Base-by-base conservation (phyloP, 1,140 invertebrate genomes). In the Drosophila pandora region DNA sequence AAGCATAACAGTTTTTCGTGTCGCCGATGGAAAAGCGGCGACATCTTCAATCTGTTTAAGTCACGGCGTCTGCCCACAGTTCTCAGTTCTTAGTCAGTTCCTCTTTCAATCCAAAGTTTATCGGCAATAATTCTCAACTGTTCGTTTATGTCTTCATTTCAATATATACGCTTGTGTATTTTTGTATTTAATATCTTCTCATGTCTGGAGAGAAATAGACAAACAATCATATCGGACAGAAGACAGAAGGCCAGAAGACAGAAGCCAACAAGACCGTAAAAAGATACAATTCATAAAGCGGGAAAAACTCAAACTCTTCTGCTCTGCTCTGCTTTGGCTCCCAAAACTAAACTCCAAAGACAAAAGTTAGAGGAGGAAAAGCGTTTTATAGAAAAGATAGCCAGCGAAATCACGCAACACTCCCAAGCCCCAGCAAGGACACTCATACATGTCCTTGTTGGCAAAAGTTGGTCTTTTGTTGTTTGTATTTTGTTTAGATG, bases 211-310 rank as follows among this genome's bases (percentile, higher is more conserved):
- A 45, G 41, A 63, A 53, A 78, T 41, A 69, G 74, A 78, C 76
- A 82, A 82, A 83, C 79, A 83, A 70, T 81, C 74, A 87, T 85
- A 85, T 78, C 81, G 54, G 34, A 70, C 34, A 69, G 55, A 58
- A 76, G 28, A 63, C 68, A 59, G 62, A 61, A 61, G 47, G 30
- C 39, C 43, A 64, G 34, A 32, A 17, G 34, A 17, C 52, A 57
- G 50, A 70, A 56, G 21, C 43, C 13, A 43, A 47, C 21, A 23
- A 56, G 61, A 39, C 58, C 82, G 61, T 82, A 76, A 87, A 37
- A 79, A 72, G 82, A 88, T 88, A 87, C 82, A 87, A 87, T 87
- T 87, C 82, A 88, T 87, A 85, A 85, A 62, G 82, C 68, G 52
- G 75, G 47, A 12, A 34, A 53, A 2, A 39, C 43, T 63, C 9